These are phyloP conservation scores for Platichthys stellatus DNA, from an alignment of 2,113 vertebrate genomes.

Conservation along the genomic window DNA sequence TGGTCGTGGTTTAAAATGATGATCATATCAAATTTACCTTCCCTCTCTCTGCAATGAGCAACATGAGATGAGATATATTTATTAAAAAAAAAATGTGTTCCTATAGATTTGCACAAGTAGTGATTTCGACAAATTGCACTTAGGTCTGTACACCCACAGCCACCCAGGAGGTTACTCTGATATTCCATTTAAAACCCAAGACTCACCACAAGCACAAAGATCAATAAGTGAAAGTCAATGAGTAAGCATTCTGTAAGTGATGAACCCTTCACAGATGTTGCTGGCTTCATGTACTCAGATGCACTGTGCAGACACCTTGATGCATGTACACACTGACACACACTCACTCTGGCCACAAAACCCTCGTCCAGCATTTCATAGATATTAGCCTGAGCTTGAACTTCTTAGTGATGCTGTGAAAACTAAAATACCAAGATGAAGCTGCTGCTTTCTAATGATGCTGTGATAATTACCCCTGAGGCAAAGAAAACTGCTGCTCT, in stretches of 20 bases:
- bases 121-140: conserved; percentile 17
- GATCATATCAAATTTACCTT: not conserved
- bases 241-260: conserved; percentile 62
- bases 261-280: conserved; percentile 52
- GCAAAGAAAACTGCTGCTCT: conserved; percentile 3
- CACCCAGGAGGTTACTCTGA: conserved; percentile 6
- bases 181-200: conserved; percentile 58
- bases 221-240: conserved; percentile 59
- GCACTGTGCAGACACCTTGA: conserved; percentile 14
- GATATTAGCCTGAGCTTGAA: not conserved
- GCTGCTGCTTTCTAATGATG: not conserved
- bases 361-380: not conserved
- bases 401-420: conserved; percentile 1
- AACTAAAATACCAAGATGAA: not conserved
- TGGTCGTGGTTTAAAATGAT: not conserved
- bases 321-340: conserved; percentile 7
- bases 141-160: not conserved
- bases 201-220: conserved; percentile 45
- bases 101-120: not conserved
- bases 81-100: not conserved
- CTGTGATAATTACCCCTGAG: not conserved
- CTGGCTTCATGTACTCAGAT: conserved; percentile 27
- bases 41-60: not conserved
- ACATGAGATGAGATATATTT: not conserved
- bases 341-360: not conserved